phyloP scores from a whole-genome alignment of 37 sponge, comb jelly and placozoan genomes.

The Cladorhizidae sp. region DNA sequence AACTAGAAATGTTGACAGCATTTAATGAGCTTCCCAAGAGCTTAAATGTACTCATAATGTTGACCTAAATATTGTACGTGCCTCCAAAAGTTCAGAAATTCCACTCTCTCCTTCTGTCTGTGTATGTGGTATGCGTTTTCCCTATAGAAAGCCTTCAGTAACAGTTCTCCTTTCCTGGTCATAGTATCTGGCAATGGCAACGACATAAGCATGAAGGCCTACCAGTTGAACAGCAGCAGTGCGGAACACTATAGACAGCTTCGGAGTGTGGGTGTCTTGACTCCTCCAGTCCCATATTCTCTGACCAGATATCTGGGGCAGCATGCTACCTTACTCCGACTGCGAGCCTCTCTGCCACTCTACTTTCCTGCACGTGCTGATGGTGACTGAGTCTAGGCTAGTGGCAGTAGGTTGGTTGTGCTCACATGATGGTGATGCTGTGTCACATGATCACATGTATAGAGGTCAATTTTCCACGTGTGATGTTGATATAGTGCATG shows the following conservation, averaged over 20 bases:
- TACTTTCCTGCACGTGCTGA: background rate
- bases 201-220: background rate
- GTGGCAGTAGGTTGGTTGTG: background rate
- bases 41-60: too few relatives aligned
- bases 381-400: background rate
- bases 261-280: too few relatives aligned
- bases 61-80: too few relatives aligned
- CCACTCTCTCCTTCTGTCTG: too few relatives aligned
- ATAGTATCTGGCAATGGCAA: background rate
- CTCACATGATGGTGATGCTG: background rate
- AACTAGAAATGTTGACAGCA: too few relatives aligned
- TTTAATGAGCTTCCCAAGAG: too few relatives aligned
- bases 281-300: background rate
- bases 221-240: background rate
- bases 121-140: background rate
- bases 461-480: too few relatives aligned
- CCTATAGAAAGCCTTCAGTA: background rate
- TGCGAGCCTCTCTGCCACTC: constrained; percentile 11
- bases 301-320: constrained; percentile 1
- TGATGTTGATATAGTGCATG: background rate
- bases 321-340: background rate
- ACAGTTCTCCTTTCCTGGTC: background rate
- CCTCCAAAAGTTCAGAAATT: too few relatives aligned
- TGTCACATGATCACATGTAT: too few relatives aligned
- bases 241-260: too few relatives aligned